These are phyloP conservation scores for Miichthys miiuy DNA, from an alignment of 2,797 vertebrate species.

Conservation along the genomic window DNA sequence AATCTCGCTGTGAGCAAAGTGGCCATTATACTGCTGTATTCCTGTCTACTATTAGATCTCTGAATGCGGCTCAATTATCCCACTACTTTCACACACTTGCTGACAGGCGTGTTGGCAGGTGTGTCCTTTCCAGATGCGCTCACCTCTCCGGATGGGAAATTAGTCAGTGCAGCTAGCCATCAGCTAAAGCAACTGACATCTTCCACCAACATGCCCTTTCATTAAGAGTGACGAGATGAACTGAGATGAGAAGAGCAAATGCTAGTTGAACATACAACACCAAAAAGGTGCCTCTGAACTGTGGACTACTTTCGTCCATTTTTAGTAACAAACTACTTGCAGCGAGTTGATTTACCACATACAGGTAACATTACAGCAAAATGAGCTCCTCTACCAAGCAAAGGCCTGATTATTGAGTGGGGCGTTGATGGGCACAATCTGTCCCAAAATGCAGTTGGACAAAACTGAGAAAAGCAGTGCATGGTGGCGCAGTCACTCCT, in stretches of 20 bases:
- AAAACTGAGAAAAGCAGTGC: not conserved
- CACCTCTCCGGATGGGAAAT: slow-evolving; percentile 79
- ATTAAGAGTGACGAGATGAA: slow-evolving; percentile 63
- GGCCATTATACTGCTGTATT: slow-evolving; percentile 80
- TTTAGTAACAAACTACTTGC: slow-evolving; percentile 2
- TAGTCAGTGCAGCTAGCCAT: slow-evolving; percentile 75
- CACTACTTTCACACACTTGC: slow-evolving; percentile 66
- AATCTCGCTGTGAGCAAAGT: slow-evolving; percentile 79
- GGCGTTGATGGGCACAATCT: not conserved
- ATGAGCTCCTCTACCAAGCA: slow-evolving; percentile 15
- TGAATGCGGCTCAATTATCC: slow-evolving; percentile 82
- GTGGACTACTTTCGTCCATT: not conserved
- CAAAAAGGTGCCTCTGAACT: slow-evolving; percentile 8
- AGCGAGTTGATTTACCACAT: slow-evolving; percentile 22
- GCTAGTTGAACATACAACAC: slow-evolving; percentile 39
- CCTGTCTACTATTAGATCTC: slow-evolving; percentile 69
- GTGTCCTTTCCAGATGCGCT: slow-evolving; percentile 80
- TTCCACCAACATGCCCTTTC: slow-evolving; percentile 77
- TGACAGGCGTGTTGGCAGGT: slow-evolving; percentile 85
- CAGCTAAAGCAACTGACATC: slow-evolving; percentile 73
- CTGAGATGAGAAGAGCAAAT: slow-evolving; percentile 56
- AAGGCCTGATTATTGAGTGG: not conserved
- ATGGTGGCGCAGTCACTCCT: not conserved
- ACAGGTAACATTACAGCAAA: slow-evolving; percentile 12
- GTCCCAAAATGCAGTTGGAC: not conserved